Evolutionary conservation across 1,140 invertebrate genomes (phyloP), one percentile per base, ranked within the genome.

Genomic region (Portunus trituberculatus): DNA sequence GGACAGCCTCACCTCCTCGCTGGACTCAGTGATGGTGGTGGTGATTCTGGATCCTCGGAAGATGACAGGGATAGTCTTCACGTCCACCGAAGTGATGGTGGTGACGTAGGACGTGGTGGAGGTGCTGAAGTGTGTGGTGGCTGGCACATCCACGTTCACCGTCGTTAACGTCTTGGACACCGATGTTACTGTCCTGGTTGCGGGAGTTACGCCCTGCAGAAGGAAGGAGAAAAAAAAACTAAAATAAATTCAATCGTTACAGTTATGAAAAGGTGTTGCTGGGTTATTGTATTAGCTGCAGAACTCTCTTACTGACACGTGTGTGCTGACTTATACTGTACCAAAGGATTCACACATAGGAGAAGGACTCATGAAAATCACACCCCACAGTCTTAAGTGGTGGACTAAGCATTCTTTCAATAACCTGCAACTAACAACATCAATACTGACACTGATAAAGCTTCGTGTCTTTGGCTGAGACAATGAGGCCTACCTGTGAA

Each of bases 91-190:
- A 25, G 96, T 96, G 52, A 96, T 90, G 45, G 96, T 96, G 89
- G 96, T 96, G 91, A 95, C 95, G 96, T 96, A 96, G n/a, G 96
- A 95, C 39, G 96, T 95, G 6, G 96, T 95, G 46, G 96, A 96
- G 45, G 96, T 96, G 52, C 92, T 89, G 96, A 95, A 96, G 20
- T 93, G 92, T 0, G 96, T 96, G 32, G 96, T 92, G 39, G 96
- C 83, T 6, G 95, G 93, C 32, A 96, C 94, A 12, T 94, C 91
- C 28, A 96, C 94, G 0, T 67, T 92, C 32, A 94, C 91, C 29
- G 95, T 95, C 25, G 96, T 96, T 28, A 95, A 32, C 0, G 95
- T 95, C 28, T 92, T 96, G 20, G 96, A 95, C 16, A 96, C 96
- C 46, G 88, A 91, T 8, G 96, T 96, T 28, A 93, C 90, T 3